Evolutionary conservation across 1,140 invertebrate genomes (phyloP), one percentile per base, ranked within the genome.

Genomic region (Plutomurus gul): DNA sequence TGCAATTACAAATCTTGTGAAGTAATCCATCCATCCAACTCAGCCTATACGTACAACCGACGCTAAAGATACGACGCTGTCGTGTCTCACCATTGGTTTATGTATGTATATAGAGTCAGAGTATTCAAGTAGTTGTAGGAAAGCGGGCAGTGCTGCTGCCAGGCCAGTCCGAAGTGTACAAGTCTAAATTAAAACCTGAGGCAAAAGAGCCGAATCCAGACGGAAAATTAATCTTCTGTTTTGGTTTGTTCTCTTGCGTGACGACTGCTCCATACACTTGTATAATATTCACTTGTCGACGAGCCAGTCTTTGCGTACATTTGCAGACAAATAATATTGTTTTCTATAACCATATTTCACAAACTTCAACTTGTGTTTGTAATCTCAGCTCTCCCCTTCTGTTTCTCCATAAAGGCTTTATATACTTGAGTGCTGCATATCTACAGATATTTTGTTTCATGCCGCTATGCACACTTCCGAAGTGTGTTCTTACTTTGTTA

Each of bases 401-500:
- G 56, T 65, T 65, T 27, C 30, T 65, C 8, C 27, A 65, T 65
- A n/a, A 18, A 10, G 27, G 27, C 6, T 27, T 65, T 36, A 65
- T 33, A 65, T 33, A n/a, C 56, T 30, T 60, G 27, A 33, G 56
- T 56, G 8, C 10, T 30, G 30, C n/a, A 10, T 43, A 43, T 43
- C 39, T 65, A 30, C 25, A 65, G 36, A 65, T 30, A 65, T 30
- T 56, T 56, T 65, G 56, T 56, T 56, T 56, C 51, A 13, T 13
- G 3, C 22, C 30, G 22, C 27, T 36, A n/a, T 60, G 16, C 25
- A 27, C 56, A 65, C 56, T 30, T 65, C 30, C 56, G 56, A 36
- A 7, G 16, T 33, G 56, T 33, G 56, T 65, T 65, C 27, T 65
- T 65, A 65, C 56, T 33, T 65, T 65, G 56, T 65, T 65, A 65